Percentiles rank a stretch among this genome's conserved stretches.
Conservation (phyloP, 2,113 vertebrate genomes). For the Siniperca chuatsi region DNA sequence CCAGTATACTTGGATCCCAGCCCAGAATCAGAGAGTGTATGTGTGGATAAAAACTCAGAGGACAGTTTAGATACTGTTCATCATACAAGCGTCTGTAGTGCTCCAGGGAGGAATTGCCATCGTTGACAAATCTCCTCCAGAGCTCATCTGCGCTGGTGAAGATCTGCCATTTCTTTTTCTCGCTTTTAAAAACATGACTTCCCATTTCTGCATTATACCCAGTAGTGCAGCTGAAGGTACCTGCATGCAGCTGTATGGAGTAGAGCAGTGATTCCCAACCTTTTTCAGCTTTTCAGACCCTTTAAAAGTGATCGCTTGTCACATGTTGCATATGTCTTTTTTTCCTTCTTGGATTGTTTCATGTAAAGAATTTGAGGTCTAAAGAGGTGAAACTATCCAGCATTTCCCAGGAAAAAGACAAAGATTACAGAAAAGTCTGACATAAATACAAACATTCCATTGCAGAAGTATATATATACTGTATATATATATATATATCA, state of each 20-base stretch:
- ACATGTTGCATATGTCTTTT: background rate
- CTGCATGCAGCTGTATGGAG: slow-evolving; percentile 28
- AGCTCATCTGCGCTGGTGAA: slow-evolving; percentile 53
- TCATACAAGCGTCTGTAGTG: slow-evolving; percentile 68
- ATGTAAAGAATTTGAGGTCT: background rate
- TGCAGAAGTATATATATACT: background rate
- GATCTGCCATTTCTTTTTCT: slow-evolving; percentile 30
- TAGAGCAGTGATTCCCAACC: background rate
- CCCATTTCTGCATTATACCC: slow-evolving; percentile 28
- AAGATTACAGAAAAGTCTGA: background rate
- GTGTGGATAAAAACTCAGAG: slow-evolving; percentile 76
- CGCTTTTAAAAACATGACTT: slow-evolving; percentile 28
- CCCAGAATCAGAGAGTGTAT: slow-evolving; percentile 65
- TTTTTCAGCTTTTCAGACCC: background rate
- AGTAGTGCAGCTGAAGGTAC: slow-evolving; percentile 26
- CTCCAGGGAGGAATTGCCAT: slow-evolving; percentile 70
- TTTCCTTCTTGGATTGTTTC: background rate
- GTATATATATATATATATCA: no score
- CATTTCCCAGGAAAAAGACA: background rate
- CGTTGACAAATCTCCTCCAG: slow-evolving; percentile 73
- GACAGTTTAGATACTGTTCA: slow-evolving; percentile 79
- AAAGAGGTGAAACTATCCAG: background rate
- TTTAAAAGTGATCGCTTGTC: slow-evolving; percentile 11
- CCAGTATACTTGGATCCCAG: slow-evolving; percentile 60
- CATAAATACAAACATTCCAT: background rate